These are phyloP conservation scores for Malacoctenus gilli DNA, from an alignment of 2,797 vertebrate genomes.

Conservation along the genomic window DNA sequence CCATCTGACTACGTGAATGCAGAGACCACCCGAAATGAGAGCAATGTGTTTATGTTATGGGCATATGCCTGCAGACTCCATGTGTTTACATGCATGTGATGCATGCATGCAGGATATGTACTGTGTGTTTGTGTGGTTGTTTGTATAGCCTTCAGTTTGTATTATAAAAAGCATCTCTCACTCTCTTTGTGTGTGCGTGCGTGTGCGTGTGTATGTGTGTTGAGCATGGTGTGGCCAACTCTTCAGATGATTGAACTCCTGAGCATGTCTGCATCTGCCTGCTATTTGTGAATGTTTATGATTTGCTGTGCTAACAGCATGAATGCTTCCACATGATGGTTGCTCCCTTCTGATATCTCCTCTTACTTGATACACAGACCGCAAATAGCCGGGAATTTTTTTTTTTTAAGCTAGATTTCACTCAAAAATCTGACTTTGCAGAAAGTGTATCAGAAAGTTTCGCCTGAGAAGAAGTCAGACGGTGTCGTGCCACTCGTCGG, in stretches of 20 bases:
- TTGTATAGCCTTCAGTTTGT: conserved; percentile 62
- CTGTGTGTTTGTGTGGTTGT: conserved; percentile 57
- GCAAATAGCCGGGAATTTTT: conserved; percentile 49
- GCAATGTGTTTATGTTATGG: conserved; percentile 67
- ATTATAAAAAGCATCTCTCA: conserved; percentile 54
- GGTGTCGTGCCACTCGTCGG: conserved; percentile 24
- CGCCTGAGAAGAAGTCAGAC: conserved; percentile 21
- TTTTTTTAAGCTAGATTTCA: conserved; percentile 13
- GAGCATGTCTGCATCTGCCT: conserved; percentile 80
- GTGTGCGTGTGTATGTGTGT: conserved; percentile 33
- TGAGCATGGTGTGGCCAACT: conserved; percentile 51
- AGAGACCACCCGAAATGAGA: conserved; percentile 69
- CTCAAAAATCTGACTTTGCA: conserved; percentile 33
- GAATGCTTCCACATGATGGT: conserved; percentile 79
- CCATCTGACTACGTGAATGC: conserved; percentile 39
- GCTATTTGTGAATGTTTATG: conserved; percentile 82
- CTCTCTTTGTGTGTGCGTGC: conserved; percentile 32
- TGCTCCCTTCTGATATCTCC: conserved; percentile 62
- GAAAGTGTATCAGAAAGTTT: conserved; percentile 26
- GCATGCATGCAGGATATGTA: conserved; percentile 61
- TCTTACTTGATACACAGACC: conserved; percentile 48
- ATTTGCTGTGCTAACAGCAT: conserved; percentile 75
- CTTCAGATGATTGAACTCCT: conserved; percentile 74
- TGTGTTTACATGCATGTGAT: conserved; percentile 68
- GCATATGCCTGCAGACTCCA: conserved; percentile 56